Evolutionary conservation across 2,113 vertebrate species (phyloP), one percentile per base, ranked within the genome.

Genomic region (Bufo bufo): DNA sequence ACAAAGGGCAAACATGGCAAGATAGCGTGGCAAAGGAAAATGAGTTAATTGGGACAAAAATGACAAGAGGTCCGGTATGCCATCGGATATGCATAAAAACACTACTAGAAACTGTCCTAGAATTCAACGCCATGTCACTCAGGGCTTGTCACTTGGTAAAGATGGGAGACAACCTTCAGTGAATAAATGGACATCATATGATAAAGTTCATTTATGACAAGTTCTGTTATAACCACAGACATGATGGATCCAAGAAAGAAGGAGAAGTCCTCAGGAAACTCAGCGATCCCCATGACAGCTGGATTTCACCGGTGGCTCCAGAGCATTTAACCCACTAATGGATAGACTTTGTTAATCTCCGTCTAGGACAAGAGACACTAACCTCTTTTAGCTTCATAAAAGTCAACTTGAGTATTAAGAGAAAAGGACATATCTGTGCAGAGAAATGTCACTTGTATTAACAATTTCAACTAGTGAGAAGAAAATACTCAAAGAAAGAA

Each of bases 1-100:
- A 89, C 50, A 77, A 5, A 20, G 80, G 84, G 77, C 87, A 72
- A 88, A 19, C 1, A 87, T 33, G 6, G 23, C 47, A 79, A 58
- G 49, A 80, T 54, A 16, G 17, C 49, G 75, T 54, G 75, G 79
- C 59, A 59, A 52, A 71, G 63, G 77, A 71, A 71, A 54, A 54
- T 20, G 4, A 43, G 49, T 56, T 69, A 80, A 80, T 87, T 71
- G 49, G 16, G 33, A 58, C 52, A 87, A 52, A 71, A 69, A 56
- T 45, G 16, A 81, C 58, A 43, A 59, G 16, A 54, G 63, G 23
- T 66, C 17, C 47, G 33, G 63, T 69, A 69, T 69, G 23, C 19
- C 12, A 52, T 3, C 17, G n/a, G 63, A 83, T 83, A 83, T 33
- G 47, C 16, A 52, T 33, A 80, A 59, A 19, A 59, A 81, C 17